Evolutionary conservation across 53 echinoderm and acorn worm genomes (phyloP).

Genomic region (Crossaster papposus): DNA sequence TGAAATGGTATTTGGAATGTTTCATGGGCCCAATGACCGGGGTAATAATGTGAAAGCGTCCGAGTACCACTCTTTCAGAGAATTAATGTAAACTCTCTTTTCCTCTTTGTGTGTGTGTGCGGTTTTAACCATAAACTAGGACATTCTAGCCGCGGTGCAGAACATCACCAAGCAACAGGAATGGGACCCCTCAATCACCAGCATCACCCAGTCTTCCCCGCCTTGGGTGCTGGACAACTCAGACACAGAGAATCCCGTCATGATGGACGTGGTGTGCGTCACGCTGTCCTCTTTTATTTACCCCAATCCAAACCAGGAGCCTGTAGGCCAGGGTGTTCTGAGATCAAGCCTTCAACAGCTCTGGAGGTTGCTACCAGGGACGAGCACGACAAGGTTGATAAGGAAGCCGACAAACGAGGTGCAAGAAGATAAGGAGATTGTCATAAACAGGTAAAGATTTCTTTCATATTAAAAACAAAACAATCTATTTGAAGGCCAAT

Average conservation of each 20-base stretch:
- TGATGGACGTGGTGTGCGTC: slow-evolving; percentile 73
- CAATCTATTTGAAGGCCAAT: too few relatives aligned
- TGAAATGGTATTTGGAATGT: too few relatives aligned
- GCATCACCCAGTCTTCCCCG: slow-evolving; percentile 61
- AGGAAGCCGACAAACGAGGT: not conserved
- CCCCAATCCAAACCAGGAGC: not conserved
- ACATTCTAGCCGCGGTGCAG: slow-evolving; percentile 72
- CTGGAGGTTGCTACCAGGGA: not conserved
- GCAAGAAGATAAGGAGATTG: not conserved
- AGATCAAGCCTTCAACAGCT: not conserved
- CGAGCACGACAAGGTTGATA: not conserved
- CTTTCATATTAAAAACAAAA: too few relatives aligned
- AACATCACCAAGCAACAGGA: slow-evolving; percentile 73
- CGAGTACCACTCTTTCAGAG: too few relatives aligned
- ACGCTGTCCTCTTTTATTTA: slow-evolving; percentile 51
- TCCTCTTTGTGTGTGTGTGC: not conserved
- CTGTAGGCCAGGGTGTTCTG: slow-evolving; percentile 2
- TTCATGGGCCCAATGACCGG: too few relatives aligned
- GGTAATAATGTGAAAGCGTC: too few relatives aligned
- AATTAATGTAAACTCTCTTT: not conserved
- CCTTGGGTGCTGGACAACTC: slow-evolving; percentile 59
- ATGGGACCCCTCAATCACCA: slow-evolving; percentile 71
- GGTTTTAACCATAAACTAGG: slow-evolving; percentile 36
- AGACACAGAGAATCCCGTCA: slow-evolving; percentile 64
- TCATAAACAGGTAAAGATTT: slow-evolving; percentile 8